Conservation (phyloP, 2,888 invertebrate species). For the Temnothorax unifasciatus region DNA sequence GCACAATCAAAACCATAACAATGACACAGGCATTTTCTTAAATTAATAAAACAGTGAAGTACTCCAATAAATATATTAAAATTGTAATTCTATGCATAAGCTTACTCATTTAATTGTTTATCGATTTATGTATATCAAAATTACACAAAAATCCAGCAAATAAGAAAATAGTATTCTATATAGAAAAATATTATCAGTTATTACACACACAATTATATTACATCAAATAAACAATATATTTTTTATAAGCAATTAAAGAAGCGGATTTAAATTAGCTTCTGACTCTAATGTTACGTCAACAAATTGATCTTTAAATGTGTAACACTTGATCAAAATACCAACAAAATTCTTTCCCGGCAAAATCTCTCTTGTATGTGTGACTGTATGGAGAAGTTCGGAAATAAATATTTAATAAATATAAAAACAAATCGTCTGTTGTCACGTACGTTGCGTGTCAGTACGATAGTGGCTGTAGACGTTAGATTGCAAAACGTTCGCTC, state of each 20-base stretch:
- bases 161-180: neutral
- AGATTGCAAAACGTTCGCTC: constrained; percentile 66
- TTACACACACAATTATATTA: neutral
- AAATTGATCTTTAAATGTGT: neutral
- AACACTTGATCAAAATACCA: neutral
- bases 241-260: neutral
- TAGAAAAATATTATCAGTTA: neutral
- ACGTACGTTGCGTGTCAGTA: constrained; percentile 61
- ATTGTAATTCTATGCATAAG: neutral
- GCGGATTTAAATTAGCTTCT: neutral
- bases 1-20: neutral
- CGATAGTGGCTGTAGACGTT: constrained; percentile 58
- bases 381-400: neutral
- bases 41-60: neutral
- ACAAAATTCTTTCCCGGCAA: neutral
- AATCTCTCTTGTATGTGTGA: neutral
- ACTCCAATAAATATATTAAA: neutral
- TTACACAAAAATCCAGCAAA: neutral
- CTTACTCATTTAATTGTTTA: neutral
- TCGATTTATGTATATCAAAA: neutral
- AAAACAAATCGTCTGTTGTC: constrained; percentile 43
- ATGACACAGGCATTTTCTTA: neutral
- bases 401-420: constrained; percentile 17
- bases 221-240: neutral
- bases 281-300: neutral